Evolutionary conservation across 2,113 vertebrate species (phyloP).

Genomic region (Dissostichus mawsoni): DNA sequence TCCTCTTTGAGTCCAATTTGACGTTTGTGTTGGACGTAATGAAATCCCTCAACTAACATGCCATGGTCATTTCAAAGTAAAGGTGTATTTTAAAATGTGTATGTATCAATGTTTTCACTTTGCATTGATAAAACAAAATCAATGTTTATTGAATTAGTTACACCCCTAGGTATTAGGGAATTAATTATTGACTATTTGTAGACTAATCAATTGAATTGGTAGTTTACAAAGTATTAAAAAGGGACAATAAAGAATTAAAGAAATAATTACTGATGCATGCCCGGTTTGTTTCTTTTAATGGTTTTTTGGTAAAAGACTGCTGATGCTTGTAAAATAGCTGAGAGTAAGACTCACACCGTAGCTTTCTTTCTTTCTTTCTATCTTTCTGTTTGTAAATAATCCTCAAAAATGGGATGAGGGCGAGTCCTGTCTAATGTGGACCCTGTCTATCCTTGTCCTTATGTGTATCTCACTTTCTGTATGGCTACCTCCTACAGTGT

Average conservation of each 20-base stretch:
- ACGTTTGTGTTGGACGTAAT: too few relatives aligned
- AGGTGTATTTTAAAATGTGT: too few relatives aligned
- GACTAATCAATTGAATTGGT: background rate
- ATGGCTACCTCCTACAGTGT: background rate
- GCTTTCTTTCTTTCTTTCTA: background rate
- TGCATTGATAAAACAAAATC: too few relatives aligned
- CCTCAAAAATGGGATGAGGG: background rate
- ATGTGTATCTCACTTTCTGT: conserved; percentile 22
- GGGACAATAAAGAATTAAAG: background rate
- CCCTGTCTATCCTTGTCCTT: background rate
- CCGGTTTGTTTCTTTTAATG: background rate
- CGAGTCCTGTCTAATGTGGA: conserved; percentile 2
- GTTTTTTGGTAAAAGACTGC: background rate
- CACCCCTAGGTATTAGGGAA: background rate
- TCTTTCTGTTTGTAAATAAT: background rate
- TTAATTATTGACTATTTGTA: background rate
- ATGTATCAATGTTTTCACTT: too few relatives aligned
- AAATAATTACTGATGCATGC: background rate
- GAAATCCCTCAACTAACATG: too few relatives aligned
- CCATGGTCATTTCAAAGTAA: too few relatives aligned
- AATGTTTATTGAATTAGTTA: too few relatives aligned
- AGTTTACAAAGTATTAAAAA: too few relatives aligned
- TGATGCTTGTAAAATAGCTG: background rate
- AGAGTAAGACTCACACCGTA: background rate
- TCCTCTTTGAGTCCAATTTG: too few relatives aligned